Evolutionary conservation across 2,797 vertebrate genomes (phyloP).

Genomic region (Smutsia gigantea): DNA sequence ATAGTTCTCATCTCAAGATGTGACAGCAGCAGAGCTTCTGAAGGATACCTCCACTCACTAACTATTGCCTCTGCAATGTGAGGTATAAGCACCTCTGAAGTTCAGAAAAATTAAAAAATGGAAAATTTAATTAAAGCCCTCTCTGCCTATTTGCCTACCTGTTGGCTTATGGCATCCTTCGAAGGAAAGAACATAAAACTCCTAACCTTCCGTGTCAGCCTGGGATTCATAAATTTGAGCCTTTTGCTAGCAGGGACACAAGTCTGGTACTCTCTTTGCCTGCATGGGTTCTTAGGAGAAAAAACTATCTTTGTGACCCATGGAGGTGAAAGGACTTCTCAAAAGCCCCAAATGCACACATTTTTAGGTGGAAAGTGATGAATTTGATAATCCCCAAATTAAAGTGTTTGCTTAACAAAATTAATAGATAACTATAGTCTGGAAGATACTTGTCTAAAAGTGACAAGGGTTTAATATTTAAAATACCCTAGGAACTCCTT

Average conservation of each 20-base stretch:
- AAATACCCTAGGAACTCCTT: background rate
- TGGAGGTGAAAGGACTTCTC: background rate
- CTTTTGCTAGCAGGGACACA: constrained; percentile 63
- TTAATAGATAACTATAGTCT: constrained; percentile 35
- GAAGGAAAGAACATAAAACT: constrained; percentile 69
- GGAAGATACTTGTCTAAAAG: constrained; percentile 23
- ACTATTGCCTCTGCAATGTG: constrained; percentile 35
- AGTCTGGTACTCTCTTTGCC: constrained; percentile 21
- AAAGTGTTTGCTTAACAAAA: constrained; percentile 15
- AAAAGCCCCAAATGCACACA: background rate
- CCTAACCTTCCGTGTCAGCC: constrained; percentile 61
- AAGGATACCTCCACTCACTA: constrained; percentile 35
- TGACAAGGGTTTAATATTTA: constrained; percentile 11
- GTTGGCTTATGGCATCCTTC: constrained; percentile 62
- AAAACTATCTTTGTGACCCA: background rate
- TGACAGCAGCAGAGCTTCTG: background rate
- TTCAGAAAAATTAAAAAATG: constrained; percentile 83
- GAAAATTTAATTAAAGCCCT: constrained; percentile 84
- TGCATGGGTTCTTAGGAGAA: background rate
- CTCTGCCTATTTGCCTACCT: constrained; percentile 81
- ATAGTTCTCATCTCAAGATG: constrained; percentile 31
- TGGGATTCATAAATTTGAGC: constrained; percentile 58
- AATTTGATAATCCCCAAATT: background rate
- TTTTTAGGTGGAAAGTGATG: background rate
- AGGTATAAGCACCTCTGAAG: constrained; percentile 82